Conservation (phyloP, 1,140 invertebrate species). For the Drosophila tristis region DNA sequence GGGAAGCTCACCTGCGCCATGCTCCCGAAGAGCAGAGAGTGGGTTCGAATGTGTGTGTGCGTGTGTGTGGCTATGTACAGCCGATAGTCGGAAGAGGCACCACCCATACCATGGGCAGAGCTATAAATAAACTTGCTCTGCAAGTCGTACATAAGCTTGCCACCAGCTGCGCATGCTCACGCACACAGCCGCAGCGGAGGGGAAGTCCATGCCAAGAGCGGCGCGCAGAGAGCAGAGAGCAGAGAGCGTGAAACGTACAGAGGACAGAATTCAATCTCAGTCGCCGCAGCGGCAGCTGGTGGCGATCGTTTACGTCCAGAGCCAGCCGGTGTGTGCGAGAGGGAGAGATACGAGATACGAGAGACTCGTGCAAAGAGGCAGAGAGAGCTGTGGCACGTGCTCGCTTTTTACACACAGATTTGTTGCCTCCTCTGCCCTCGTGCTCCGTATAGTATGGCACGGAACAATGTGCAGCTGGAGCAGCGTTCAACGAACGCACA, state of each 20-base stretch:
- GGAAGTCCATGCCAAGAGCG: slow-evolving; percentile 26
- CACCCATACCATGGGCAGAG: slow-evolving; percentile 1
- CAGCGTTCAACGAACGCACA: slow-evolving; percentile 66
- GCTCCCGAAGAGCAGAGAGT: slow-evolving; percentile 22
- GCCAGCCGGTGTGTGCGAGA: too few species aligned
- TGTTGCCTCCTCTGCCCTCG: slow-evolving; percentile 27
- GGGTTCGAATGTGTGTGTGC: not conserved
- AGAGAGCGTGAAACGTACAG: slow-evolving; percentile 14
- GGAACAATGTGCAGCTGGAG: slow-evolving; percentile 60
- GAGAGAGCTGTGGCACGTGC: slow-evolving; percentile 66
- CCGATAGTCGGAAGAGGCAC: slow-evolving; percentile 14
- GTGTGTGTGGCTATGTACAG: not conserved
- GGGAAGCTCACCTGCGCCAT: slow-evolving; percentile 61
- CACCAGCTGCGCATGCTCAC: slow-evolving; percentile 64
- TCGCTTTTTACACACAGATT: slow-evolving; percentile 73
- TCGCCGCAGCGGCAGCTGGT: slow-evolving; percentile 74
- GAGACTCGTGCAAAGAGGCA: not conserved
- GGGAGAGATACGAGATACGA: too few species aligned
- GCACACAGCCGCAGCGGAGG: slow-evolving; percentile 33
- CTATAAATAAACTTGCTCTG: slow-evolving; percentile 69
- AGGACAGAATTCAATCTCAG: slow-evolving; percentile 44
- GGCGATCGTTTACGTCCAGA: slow-evolving; percentile 42
- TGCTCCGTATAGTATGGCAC: not conserved
- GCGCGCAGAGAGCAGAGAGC: not conserved
- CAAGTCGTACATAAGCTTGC: slow-evolving; percentile 61